Conservation (phyloP, 2,888 invertebrate genomes). For the Tetanocera ferruginea region DNA sequence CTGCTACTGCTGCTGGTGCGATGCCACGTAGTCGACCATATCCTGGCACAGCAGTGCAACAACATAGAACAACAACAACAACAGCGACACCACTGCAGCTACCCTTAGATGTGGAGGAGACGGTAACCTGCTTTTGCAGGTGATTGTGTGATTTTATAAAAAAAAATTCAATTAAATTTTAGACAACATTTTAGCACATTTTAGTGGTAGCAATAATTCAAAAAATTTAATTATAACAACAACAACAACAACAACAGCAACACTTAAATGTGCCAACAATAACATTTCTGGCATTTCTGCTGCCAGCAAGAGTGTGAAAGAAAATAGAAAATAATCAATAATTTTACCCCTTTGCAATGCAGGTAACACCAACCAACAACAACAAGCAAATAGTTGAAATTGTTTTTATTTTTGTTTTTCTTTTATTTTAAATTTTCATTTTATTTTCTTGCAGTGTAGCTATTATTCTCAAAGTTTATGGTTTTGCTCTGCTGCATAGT, state of each 20-base stretch:
- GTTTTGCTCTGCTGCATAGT: constrained; percentile 7
- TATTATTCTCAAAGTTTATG: neutral
- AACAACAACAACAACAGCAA: neutral
- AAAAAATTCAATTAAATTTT: neutral
- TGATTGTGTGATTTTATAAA: constrained; percentile 62
- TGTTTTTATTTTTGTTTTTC: neutral
- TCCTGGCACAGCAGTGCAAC: constrained; percentile 57
- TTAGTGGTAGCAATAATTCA: neutral
- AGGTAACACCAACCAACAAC: neutral
- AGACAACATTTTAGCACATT: neutral
- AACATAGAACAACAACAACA: constrained; percentile 33
- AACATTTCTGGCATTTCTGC: no score
- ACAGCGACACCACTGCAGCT: constrained; percentile 67
- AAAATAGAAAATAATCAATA: neutral
- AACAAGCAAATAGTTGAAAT: neutral
- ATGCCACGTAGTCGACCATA: constrained; percentile 45
- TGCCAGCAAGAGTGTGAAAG: neutral
- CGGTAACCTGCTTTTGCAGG: constrained; percentile 87
- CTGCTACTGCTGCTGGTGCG: constrained; percentile 25
- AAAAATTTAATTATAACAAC: neutral
- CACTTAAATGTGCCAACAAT: neutral
- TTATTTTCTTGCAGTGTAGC: neutral
- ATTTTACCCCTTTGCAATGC: neutral
- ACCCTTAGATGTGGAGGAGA: constrained; percentile 78
- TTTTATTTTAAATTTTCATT: neutral